Evolutionary conservation across 1,140 invertebrate species (phyloP), one percentile per base, ranked within the genome.

Genomic region (Trichoplusia ni): DNA sequence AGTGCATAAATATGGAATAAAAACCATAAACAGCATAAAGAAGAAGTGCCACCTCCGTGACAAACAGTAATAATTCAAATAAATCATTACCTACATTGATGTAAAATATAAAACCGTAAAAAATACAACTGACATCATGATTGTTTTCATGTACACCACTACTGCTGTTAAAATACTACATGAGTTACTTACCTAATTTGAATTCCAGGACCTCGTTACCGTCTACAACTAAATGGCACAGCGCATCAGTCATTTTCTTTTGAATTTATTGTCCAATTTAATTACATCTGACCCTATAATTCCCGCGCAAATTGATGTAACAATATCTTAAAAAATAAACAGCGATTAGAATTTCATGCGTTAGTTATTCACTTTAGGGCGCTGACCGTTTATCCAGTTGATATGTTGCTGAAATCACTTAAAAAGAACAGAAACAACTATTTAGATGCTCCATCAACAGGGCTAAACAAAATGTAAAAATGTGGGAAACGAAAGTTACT

Each of bases 201-300:
- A 97, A 93, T 79, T 96, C 93, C 4, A 97, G 86, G 5, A 92
- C 94, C 68, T 96, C 94, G 71, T 96, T 95, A 37, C 94, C 93
- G 81, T 94, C 94, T 6, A 92, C 82, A 6, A 95, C 93, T 70
- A 94, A 91, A 75, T 92, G 89, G 67, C 93, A 92, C 60, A 94
- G 84, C 31, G 92, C 89, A 51, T 92, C 86, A 69, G 86, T 91
- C 75, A 86, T 86, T 70, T 73, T 85, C 58, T 21, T 31, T 19
- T 31, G 4, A 21, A 16, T 21, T 23, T 16, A 59, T 51, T 56
- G 69, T 69, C 58, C 59, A 25, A 25, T 49, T 37, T 71, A 56
- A 66, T 77, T 58, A 62, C 64, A 69, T 70, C 11, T 40, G 5
- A 58, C 19, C 53, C 54, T 56, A 38, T 40, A 46, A 60, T 88